A percentile compares a stretch with the other conserved stretches of the same genome.
These are phyloP conservation scores for Hoplodrina ambigua DNA, from an alignment of 2,888 invertebrate species.

Conservation along the genomic window DNA sequence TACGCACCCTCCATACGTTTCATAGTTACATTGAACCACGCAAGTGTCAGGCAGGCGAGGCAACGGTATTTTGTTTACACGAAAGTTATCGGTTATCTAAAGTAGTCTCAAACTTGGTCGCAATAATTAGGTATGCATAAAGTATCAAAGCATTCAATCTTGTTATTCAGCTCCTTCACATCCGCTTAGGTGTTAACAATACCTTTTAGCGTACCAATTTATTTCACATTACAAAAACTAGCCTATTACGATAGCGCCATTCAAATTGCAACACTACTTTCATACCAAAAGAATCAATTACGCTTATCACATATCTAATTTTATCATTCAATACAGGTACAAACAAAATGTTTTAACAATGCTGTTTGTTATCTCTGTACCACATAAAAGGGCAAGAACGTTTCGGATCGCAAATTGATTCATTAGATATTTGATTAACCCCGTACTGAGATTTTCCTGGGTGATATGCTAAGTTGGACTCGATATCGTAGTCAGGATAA, in stretches of 20 bases:
- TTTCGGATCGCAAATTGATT: constrained; percentile 80
- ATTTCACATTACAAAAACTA: constrained; percentile 37
- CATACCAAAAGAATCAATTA: constrained; percentile 56
- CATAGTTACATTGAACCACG: no score
- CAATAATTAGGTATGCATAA: constrained; percentile 21
- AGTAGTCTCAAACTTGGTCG: not conserved
- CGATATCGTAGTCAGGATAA: constrained; percentile 78
- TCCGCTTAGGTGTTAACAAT: constrained; percentile 49
- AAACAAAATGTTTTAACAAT: constrained; percentile 51
- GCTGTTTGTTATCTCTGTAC: constrained; percentile 49
- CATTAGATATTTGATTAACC: constrained; percentile 86
- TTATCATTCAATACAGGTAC: constrained; percentile 46
- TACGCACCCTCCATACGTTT: no score
- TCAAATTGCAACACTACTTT: constrained; percentile 41
- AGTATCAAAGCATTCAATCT: constrained; percentile 33
- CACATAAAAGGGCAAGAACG: constrained; percentile 63
- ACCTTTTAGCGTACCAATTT: constrained; percentile 42
- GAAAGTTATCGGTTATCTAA: constrained; percentile 15
- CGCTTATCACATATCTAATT: constrained; percentile 50
- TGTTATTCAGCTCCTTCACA: constrained; percentile 34
- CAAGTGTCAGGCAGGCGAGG: no score
- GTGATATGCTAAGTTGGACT: constrained; percentile 82
- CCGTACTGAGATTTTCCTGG: constrained; percentile 74
- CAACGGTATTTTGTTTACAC: not conserved
- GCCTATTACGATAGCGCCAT: constrained; percentile 25